Conservation (phyloP, 2,113 vertebrate species). For the Vimba vimba region DNA sequence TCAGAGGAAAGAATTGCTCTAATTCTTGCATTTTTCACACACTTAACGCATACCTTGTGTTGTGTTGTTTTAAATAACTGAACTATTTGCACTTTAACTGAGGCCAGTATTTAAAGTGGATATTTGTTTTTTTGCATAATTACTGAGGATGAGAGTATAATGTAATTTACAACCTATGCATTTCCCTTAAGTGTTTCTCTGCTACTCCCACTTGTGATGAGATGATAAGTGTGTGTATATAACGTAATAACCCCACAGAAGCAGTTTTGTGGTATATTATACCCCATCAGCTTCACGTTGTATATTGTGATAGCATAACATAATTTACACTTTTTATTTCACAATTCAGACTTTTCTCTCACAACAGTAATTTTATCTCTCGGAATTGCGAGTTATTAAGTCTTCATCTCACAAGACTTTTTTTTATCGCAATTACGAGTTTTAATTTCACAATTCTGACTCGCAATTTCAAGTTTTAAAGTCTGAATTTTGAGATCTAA, state of each 20-base stretch:
- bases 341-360: too few species aligned
- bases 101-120: neutral
- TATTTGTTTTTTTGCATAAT: neutral
- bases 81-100: neutral
- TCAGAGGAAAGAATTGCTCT: neutral
- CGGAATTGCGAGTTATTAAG: too few species aligned
- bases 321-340: too few species aligned
- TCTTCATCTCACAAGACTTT: too few species aligned
- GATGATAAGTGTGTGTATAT: conserved; percentile 16
- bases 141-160: neutral
- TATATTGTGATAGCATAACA: neutral
- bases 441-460: too few species aligned
- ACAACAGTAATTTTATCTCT: too few species aligned
- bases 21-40: neutral
- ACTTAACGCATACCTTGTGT: neutral
- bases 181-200: conserved; percentile 61
- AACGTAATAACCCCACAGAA: neutral
- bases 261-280: neutral
- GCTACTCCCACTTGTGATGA: conserved; percentile 55
- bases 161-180: neutral
- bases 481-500: too few species aligned
- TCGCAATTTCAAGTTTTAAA: too few species aligned
- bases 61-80: conserved; percentile 17
- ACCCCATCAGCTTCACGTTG: neutral
- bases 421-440: too few species aligned